Evolutionary conservation across 2,113 vertebrate species (phyloP).

Genomic region (Hirundichthys speculiger): DNA sequence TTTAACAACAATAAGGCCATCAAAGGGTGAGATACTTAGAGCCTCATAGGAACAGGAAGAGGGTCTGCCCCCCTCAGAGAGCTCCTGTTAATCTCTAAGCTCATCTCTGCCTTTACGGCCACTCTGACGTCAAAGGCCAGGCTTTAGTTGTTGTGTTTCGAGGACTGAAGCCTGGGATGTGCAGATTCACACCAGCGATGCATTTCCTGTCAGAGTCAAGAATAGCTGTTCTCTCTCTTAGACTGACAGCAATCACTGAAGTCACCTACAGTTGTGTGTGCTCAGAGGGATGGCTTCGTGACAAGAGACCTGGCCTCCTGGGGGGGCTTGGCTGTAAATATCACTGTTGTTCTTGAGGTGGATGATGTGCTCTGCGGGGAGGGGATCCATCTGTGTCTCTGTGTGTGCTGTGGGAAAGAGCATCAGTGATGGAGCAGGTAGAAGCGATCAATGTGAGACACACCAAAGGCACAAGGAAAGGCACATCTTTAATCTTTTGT

Average conservation of each 20-base stretch:
- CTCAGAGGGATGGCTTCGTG: conserved; percentile 44
- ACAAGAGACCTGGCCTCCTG: conserved; percentile 54
- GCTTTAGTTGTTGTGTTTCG: conserved; percentile 53
- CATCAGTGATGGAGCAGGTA: conserved; percentile 36
- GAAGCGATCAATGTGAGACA: conserved; percentile 53
- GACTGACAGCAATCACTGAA: conserved; percentile 35
- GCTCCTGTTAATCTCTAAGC: conserved; percentile 56
- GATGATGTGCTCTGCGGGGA: conserved; percentile 55
- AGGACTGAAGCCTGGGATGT: conserved; percentile 43
- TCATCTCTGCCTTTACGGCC: conserved; percentile 45
- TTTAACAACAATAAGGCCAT: conserved; percentile 36
- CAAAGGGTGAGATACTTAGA: conserved; percentile 49
- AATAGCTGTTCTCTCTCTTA: conserved; percentile 41
- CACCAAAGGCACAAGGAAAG: conserved; percentile 22
- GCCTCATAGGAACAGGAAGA: conserved; percentile 67
- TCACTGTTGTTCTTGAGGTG: conserved; percentile 57
- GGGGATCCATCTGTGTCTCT: conserved; percentile 14
- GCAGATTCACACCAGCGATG: conserved; percentile 46
- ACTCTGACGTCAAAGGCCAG: conserved; percentile 62
- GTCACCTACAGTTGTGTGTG: conserved; percentile 50
- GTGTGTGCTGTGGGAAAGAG: conserved; percentile 23
- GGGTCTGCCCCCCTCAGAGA: conserved; percentile 41
- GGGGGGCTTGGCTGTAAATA: conserved; percentile 62
- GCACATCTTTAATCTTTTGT: conserved; percentile 23
- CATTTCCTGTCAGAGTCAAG: conserved; percentile 58